Percentiles rank a stretch among this genome's conserved stretches.
These are phyloP conservation scores for Tragelaphus imberbis DNA, from an alignment of 2,113 vertebrate genomes.

Conservation along the genomic window DNA sequence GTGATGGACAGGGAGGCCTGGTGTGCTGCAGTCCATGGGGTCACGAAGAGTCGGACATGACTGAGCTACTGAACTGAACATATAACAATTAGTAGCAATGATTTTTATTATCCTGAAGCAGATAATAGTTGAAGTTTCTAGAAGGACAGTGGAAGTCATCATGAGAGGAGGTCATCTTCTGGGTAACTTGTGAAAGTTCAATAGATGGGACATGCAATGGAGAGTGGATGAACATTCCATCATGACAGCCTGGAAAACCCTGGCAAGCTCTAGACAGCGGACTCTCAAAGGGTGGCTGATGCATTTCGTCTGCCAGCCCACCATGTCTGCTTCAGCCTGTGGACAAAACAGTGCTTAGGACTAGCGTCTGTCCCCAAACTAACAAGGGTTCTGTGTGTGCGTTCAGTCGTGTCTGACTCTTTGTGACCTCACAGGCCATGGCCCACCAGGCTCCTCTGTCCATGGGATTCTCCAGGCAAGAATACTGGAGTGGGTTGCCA, in stretches of 20 bases:
- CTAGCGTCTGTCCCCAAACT: not conserved
- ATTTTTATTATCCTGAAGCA: not conserved
- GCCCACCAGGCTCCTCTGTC: not conserved
- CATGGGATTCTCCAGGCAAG: not conserved
- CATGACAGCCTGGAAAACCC: not conserved
- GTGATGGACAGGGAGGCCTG: not conserved
- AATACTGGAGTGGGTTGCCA: not conserved
- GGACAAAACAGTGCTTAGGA: not conserved
- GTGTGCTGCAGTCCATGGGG: fast-evolving
- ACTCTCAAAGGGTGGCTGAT: not conserved
- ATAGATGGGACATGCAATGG: not conserved
- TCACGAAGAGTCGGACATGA: fast-evolving
- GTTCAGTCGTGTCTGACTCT: not conserved
- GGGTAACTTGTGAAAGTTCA: not conserved
- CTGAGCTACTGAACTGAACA: not conserved
- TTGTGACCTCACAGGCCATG: fast-evolving
- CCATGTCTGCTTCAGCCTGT: not conserved
- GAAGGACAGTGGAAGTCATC: not conserved
- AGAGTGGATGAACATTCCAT: not conserved
- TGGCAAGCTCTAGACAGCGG: not conserved
- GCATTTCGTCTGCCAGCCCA: not conserved
- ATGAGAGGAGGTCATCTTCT: not conserved
- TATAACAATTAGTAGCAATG: not conserved
- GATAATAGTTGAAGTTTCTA: not conserved
- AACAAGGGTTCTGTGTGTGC: not conserved